Evolutionary conservation across 2,888 invertebrate genomes (phyloP).

Genomic region (Hydrotaea diabolus): DNA sequence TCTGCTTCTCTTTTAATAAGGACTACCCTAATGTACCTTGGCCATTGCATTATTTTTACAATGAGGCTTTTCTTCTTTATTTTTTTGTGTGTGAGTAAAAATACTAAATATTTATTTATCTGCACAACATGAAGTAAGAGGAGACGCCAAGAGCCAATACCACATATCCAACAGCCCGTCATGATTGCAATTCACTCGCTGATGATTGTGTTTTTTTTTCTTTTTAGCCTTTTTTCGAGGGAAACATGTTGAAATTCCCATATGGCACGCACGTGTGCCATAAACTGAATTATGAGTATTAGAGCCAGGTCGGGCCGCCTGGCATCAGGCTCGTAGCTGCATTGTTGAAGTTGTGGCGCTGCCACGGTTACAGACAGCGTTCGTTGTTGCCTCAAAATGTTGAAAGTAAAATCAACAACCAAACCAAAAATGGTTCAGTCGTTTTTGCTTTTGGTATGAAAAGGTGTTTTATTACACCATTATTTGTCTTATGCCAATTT

Average conservation of each 20-base stretch:
- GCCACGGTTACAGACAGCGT: not conserved
- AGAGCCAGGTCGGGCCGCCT: not conserved
- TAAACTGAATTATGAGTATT: not conserved
- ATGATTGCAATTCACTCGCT: constrained; percentile 1
- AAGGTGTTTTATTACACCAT: constrained; percentile 24
- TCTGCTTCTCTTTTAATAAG: too few relatives aligned
- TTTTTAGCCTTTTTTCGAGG: not conserved
- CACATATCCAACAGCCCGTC: not conserved
- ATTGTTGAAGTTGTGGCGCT: not conserved
- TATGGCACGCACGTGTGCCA: constrained; percentile 51
- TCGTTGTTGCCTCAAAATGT: constrained; percentile 14
- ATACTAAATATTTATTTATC: constrained; percentile 7
- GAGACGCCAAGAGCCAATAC: not conserved
- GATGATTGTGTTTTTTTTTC: not conserved
- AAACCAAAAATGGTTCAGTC: not conserved
- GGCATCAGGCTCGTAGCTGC: not conserved
- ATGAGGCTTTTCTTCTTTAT: too few relatives aligned
- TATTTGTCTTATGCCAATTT: constrained; percentile 39
- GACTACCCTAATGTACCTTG: not conserved
- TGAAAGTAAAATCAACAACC: constrained; percentile 23
- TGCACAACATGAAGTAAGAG: not conserved
- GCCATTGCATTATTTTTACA: not conserved
- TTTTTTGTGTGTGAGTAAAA: not conserved
- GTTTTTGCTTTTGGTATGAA: not conserved
- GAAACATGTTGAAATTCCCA: constrained; percentile 35